Base-by-base conservation (phyloP, 2,888 invertebrate genomes). In the Troides helena region DNA sequence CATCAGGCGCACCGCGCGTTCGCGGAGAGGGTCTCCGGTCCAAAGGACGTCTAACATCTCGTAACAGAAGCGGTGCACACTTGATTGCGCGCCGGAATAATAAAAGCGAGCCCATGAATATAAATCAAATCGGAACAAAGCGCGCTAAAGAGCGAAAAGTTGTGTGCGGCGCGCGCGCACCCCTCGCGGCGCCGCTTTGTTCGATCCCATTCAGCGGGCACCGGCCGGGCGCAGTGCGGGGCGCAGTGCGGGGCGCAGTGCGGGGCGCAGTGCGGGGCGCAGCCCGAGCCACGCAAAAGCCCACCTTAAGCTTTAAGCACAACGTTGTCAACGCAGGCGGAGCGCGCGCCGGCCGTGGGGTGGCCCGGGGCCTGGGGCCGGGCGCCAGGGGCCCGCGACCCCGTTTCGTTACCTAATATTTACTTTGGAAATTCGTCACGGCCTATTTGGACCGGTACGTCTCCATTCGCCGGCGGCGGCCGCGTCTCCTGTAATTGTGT, bases 61-160 rank as follows among this genome's bases (percentile, higher is more conserved):
- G 80, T 79, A 80, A 77, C 79, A 70, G 78, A 81, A 81, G 81
- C 78, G 80, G 81, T 82, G 78, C 79, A 81, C 88, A 89, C 87
- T 85, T 90, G 90, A 90, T 90, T 89, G 82, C 85, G 84, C 79
- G 78, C 74, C 79, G 79, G 87, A 87, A 90, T 88, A 90, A 89
- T 90, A 89, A 83, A 82, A 88, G 86, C 82, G 84, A 81, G 80
- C 82, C 83, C 85, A 92, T 92, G 92, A 92, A 92, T 92, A 92
- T 92, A 92, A 92, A 92, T 92, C 92, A 92, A 90, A 92, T 85
- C 82, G 86, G 90, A 89, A 92, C 92, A 92, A 92, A 86, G 82
- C 77, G 74, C 77, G 83, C 84, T 92, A 92, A 92, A 92, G 90
- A 92, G 90, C 91, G 90, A 91, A 90, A 89, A 91, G 85, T 90